Evolutionary conservation across 1,140 invertebrate species (phyloP), one percentile per base, ranked within the genome.

Genomic region (Drosophila jambulina): DNA sequence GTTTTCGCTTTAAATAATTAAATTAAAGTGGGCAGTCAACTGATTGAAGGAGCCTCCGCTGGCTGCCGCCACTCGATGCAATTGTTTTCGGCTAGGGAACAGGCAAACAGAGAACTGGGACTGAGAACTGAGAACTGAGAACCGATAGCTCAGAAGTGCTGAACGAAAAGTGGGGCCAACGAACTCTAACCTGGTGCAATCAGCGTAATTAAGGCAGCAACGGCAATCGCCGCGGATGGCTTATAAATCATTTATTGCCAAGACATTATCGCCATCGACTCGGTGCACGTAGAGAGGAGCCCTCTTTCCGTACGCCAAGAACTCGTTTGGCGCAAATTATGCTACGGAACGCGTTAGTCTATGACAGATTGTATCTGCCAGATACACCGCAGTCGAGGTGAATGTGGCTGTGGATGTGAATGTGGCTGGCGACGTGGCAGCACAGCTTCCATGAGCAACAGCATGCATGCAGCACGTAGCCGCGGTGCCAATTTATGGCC

Each of bases 1-100:
- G 85, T 90, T 90, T 90, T 90, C 58, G 78, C 82, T 84, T 90
- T 85, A 90, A 91, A 90, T 90, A 90, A 90, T 90, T 90, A 85
- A 90, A 90, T 90, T 90, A 90, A 90, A 90, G 75, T 79, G 69
- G 74, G 17, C 80, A 88, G 77, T 72, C 77, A 49, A 90, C 81
- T 88, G 84, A 88, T 90, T 90, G 85, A 25, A 83, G 84, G 65
- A 74, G 59, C 21, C 45, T 45, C 71, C 43, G 8, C 25, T 34
- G 17, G 36, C 25, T 29, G 19, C 71, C 67, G 68, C 54, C 60
- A 67, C 61, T 82, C 59, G 62, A 36, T 78, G 84, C 85, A 88
- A 83, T 88, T 84, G 80, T 68, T 78, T 80, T 80, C 56, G 78
- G 68, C 69, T 75, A 38, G 53, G 40, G 62, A 65, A 34, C 32